Evolutionary conservation across 2,888 invertebrate genomes (phyloP).

Genomic region (Pseudolycoriella hygida): DNA sequence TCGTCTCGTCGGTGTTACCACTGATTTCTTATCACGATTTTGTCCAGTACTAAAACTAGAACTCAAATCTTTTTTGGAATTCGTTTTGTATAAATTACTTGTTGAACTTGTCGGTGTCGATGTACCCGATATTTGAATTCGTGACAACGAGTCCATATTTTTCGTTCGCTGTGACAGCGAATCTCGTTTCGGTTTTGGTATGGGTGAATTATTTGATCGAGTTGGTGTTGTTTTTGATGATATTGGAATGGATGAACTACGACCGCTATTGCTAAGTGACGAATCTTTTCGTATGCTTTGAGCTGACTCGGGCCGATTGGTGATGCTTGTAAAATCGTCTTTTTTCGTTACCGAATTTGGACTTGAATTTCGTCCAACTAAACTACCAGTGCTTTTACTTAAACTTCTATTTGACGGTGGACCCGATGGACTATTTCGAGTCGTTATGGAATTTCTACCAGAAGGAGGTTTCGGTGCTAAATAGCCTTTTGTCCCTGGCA

Average conservation of each 20-base stretch:
- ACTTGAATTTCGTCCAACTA: constrained; percentile 15
- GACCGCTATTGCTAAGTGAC: constrained; percentile 17
- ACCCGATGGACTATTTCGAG: constrained; percentile 12
- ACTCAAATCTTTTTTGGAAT: constrained; percentile 13
- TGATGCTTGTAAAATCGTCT: background rate
- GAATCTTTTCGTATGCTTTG: constrained; percentile 29
- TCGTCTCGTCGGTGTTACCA: constrained; percentile 16
- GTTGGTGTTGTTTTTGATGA: constrained; percentile 16
- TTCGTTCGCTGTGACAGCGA: constrained; percentile 34
- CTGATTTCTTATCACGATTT: constrained; percentile 15
- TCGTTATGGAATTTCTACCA: constrained; percentile 16
- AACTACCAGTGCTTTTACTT: constrained; percentile 27
- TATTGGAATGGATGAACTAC: constrained; percentile 26
- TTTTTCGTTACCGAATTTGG: constrained; percentile 9
- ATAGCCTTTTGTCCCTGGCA: constrained; percentile 38
- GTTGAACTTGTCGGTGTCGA: constrained; percentile 11
- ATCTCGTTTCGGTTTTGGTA: constrained; percentile 30
- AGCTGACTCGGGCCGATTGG: constrained; percentile 32
- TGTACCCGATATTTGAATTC: constrained; percentile 19
- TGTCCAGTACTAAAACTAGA: constrained; percentile 13
- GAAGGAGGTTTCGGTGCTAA: constrained; percentile 44
- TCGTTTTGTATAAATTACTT: constrained; percentile 8
- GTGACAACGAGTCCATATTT: constrained; percentile 33
- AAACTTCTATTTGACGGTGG: constrained; percentile 23
- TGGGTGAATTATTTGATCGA: constrained; percentile 19